Base-by-base conservation (phyloP, 2,113 vertebrate species). In the Corythaeola cristata region DNA sequence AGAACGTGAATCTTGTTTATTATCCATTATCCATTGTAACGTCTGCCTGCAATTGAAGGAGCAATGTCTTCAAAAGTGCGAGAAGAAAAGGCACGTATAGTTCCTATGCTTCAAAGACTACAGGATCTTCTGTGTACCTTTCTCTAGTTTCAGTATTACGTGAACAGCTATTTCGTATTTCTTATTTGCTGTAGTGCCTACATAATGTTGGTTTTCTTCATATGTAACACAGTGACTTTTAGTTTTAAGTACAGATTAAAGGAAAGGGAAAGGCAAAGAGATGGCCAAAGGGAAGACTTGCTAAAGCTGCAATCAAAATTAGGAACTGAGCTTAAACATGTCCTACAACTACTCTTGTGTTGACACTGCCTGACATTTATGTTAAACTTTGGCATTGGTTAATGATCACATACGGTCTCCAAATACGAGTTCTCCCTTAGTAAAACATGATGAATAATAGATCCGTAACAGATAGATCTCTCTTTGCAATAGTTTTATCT, bases 1-100 rank as follows among this genome's bases (percentile, higher is more conserved):
- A 79, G 90, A 96, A 91, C 8, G 32, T 63, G 90, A 93, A 94
- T 94, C 81, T 78, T 96, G 55, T 93, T 96, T 97, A 82, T 97
- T 94, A 94, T 88, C 92, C 68, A 33, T 85, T 76, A 92, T 75
- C 92, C 73, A 71, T 82, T 87, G 41, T 73, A 82, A 86, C 6
- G 37, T 85, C 83, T 95, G 63, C 63, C 59, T 96, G 80, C 59
- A 33, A 47, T 1, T 63, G 60, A 95, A 87, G 67, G 24, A 92
- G 47, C 9, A 63, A 35, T 41, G 23, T 79, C 58, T 91, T 90
- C 74, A 79, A 44, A 87, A 85, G 24, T 35, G 74, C 15, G 52
- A 67, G 50, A 72, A 86, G 79, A 74, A 92, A 71, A 73, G 45
- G 9, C 71, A 66, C 3, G 4, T 32, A 3, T 52, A 28, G 77